Base-by-base conservation (phyloP, 2,113 vertebrate genomes). In the Garra rufa region DNA sequence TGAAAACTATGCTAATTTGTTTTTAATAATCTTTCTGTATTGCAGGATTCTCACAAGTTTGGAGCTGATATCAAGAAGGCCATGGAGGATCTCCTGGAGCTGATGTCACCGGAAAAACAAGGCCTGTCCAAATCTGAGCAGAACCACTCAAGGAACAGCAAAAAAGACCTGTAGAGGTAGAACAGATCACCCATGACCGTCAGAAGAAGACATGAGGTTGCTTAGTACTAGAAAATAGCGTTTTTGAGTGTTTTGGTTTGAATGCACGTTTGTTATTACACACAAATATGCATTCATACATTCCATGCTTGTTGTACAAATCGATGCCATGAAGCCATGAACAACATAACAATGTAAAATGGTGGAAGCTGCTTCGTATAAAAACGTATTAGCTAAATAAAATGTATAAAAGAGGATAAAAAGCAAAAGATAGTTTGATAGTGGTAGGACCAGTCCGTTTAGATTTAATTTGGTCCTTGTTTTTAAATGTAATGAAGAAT, bases 1-100 rank as follows among this genome's bases (percentile, higher is more conserved):
- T 30, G 14, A 65, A 17, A 30, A 34, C 4, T 3, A 38, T 34
- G 7, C n/a, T 26, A 8, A 5, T 63, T 65, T 38, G 10, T 9
- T 19, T 55, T n/a, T 75, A 5, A 24, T 55, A 28, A 6, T 43
- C 17, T 61, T 10, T 50, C 15, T 73, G 14, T 10, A 15, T 41
- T 28, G 9, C 19, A 97, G 96, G 95, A 94, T 44, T 92, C 96
- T 34, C 95, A 93, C 71, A 93, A 90, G 67, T 96, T 97, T 87
- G 96, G 96, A 3, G 85, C 69, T 55, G 92, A 93, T 88, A 94
- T 98, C 46, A 89, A 87, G 65, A 91, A 92, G 5, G 95, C 97
- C 0, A 83, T 98, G 82, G 50, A 89, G 6, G 96, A 97, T 1
- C 88, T 97, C 55, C 84, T 96, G 10, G 73, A 92, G 43, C 92